Conservation (phyloP, 2,113 vertebrate species). For the Sinocyclocheilus rhinocerous region DNA sequence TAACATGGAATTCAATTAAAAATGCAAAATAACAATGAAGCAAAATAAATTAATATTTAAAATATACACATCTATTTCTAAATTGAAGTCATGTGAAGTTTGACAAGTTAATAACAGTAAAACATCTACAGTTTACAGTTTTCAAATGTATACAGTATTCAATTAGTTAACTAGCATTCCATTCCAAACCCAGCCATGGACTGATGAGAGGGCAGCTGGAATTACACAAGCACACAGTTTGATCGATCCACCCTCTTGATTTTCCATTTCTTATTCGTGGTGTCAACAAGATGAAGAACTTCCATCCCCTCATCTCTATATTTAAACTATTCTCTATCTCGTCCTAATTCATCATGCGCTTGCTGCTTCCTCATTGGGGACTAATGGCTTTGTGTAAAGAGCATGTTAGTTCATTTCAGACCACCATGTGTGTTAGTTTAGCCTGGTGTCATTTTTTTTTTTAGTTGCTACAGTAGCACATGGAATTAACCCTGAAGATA, state of each 20-base stretch:
- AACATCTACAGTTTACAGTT: neutral
- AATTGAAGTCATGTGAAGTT: neutral
- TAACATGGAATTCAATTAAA: neutral
- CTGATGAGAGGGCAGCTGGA: slow-evolving; percentile 41
- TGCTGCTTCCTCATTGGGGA: slow-evolving; percentile 45
- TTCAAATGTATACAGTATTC: neutral
- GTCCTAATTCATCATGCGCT: slow-evolving; percentile 47
- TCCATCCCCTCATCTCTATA: slow-evolving; percentile 52
- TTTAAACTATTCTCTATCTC: slow-evolving; percentile 55
- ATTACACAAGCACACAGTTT: slow-evolving; percentile 18
- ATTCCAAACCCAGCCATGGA: slow-evolving; percentile 2
- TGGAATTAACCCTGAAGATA: slow-evolving; percentile 1
- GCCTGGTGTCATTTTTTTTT: neutral
- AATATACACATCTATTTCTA: neutral
- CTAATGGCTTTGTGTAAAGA: slow-evolving; percentile 52
- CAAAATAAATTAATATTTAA: neutral
- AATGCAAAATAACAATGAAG: neutral
- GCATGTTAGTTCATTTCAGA: slow-evolving; percentile 5
- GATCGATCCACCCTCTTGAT: slow-evolving; percentile 46
- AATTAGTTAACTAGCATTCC: neutral
- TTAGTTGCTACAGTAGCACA: neutral
- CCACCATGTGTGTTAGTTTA: neutral
- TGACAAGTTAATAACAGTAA: neutral
- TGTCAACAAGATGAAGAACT: slow-evolving; percentile 57
- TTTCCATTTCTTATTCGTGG: slow-evolving; percentile 43